Evolutionary conservation across 2,888 invertebrate genomes (phyloP).

Genomic region (Myopa testacea): DNA sequence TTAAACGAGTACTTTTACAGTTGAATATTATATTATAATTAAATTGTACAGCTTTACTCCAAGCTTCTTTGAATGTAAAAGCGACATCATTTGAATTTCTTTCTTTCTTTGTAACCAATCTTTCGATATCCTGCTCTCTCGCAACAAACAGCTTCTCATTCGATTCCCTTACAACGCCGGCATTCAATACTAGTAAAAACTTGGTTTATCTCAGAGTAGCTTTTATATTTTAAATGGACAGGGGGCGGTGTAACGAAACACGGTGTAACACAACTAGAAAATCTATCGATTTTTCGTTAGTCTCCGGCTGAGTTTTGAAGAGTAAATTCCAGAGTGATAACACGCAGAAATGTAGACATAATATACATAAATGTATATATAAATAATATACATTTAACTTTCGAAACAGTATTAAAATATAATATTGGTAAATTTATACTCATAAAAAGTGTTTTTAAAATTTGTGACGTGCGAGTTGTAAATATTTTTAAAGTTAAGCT

Average conservation of each 20-base stretch:
- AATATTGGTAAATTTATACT: no score
- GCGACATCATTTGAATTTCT: no score
- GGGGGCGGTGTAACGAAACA: background rate
- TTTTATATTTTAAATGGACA: background rate
- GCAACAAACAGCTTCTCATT: background rate
- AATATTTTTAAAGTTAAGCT: no score
- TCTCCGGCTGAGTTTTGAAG: slow-evolving; percentile 33
- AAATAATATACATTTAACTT: background rate
- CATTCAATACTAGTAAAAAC: background rate
- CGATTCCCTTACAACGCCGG: slow-evolving; percentile 15
- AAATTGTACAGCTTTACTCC: no score
- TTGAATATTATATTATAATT: no score
- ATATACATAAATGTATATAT: background rate
- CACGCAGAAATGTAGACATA: slow-evolving; percentile 31
- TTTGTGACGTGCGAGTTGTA: background rate
- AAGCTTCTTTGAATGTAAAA: no score
- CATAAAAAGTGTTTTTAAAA: background rate
- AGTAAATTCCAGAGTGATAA: slow-evolving; percentile 35
- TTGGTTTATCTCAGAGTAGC: background rate
- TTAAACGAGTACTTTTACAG: no score
- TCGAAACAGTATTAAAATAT: no score
- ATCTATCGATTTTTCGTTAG: slow-evolving; percentile 45
- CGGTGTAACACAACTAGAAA: slow-evolving; percentile 29
- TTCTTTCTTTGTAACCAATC: no score
- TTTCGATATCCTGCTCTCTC: no score